These are phyloP conservation scores for Drosophila gunungcola DNA, from an alignment of 1,140 invertebrate genomes.

Conservation along the genomic window DNA sequence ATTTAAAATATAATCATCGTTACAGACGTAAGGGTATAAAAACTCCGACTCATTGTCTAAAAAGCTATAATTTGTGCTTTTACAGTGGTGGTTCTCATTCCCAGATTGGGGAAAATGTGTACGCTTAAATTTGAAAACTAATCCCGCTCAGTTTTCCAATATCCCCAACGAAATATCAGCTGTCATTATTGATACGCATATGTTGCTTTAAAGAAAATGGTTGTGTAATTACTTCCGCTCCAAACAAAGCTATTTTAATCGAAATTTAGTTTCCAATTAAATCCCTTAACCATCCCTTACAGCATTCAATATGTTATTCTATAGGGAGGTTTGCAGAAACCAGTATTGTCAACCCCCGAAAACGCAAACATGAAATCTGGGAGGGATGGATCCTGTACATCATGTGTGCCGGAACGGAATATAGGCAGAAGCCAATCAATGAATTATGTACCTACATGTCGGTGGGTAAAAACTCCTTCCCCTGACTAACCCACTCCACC, in stretches of 20 bases:
- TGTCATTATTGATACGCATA: too few species aligned
- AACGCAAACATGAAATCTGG: constrained; percentile 1
- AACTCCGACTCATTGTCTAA: too few species aligned
- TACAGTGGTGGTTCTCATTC: background rate
- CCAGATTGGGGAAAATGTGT: background rate
- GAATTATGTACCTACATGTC: constrained; percentile 56
- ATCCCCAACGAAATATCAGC: too few species aligned
- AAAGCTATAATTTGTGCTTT: background rate
- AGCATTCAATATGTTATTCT: background rate
- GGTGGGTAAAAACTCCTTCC: constrained; percentile 42
- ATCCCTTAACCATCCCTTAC: constrained; percentile 17
- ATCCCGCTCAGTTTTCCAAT: too few species aligned
- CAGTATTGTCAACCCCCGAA: constrained; percentile 31
- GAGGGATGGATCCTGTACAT: constrained; percentile 18
- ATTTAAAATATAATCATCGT: too few species aligned
- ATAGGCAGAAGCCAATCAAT: constrained; percentile 64
- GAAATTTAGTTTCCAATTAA: constrained; percentile 8
- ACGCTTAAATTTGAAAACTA: background rate
- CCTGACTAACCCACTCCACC: constrained; percentile 10
- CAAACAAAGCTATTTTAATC: background rate
- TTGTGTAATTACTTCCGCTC: background rate
- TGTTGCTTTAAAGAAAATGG: too few species aligned
- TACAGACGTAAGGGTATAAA: too few species aligned
- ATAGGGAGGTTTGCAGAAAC: constrained; percentile 21
- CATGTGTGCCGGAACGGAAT: constrained; percentile 17